Base-by-base conservation (phyloP, 1,140 invertebrate species). In the Musca vetustissima region DNA sequence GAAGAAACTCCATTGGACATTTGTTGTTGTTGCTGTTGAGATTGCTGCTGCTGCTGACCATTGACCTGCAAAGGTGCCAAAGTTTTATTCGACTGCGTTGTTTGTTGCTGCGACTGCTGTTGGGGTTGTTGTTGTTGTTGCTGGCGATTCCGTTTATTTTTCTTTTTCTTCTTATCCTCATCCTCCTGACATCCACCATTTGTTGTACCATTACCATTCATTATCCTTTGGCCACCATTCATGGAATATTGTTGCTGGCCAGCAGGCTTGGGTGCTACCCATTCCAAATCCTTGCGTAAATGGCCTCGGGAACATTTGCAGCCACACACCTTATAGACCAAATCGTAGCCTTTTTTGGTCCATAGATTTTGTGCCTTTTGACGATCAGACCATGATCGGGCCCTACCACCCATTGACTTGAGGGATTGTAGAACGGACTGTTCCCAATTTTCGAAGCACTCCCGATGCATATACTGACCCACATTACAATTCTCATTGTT, bases 271-370 rank as follows among this genome's bases (percentile, higher is more conserved):
- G 89, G 86, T 4, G 93, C 87, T 72, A 89, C 86, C 93, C 96
- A 98, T 76, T 98, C 94, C 14, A 96, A 85, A 84, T 98, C 96
- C 83, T 98, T 98, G 76, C 95, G 92, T 65, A 98, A 81, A 80
- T 98, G 95, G 1, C 96, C 96, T 7, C 94, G 86, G 0, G 92
- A 93, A 84, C 96, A 91, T 75, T 92, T 88, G 86, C 96, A 90
- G 73, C 92, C 89, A 87, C 95, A 93, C 52, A 95, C 92, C 80
- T 94, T 94, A 79, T 91, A 93, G 1, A 95, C 94, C 78, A 97
- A 84, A 83, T 98, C 96, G 85, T 97, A 98, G 14, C 95, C 96
- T 83, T 97, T 97, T 84, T 98, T 97, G 48, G 95, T 97, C 96
- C 96, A 98, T 67, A 98, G 84, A 81, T 98, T 97, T 84, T 98